Conservation (phyloP, 2,888 invertebrate species). For the Agonum fuliginosum region DNA sequence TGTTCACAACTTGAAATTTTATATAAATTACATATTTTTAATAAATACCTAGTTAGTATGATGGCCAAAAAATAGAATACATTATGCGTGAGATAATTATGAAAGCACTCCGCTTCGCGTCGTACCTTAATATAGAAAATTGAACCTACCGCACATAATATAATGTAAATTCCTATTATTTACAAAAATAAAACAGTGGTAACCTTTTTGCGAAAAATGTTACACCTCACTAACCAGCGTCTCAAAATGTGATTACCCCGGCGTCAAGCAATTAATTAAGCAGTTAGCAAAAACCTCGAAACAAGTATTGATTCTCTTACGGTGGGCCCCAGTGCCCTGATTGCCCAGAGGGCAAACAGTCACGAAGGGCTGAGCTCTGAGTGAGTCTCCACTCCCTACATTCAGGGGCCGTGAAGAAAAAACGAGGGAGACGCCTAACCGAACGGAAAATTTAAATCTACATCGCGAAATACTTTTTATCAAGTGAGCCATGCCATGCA, state of each 20-base stretch:
- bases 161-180: neutral
- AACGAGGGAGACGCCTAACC: conserved; percentile 49
- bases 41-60: too few relatives aligned
- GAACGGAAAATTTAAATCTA: conserved; percentile 58
- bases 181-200: conserved; percentile 64
- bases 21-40: too few relatives aligned
- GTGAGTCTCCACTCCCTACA: neutral
- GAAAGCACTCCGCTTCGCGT: too few relatives aligned
- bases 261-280: conserved; percentile 23
- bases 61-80: too few relatives aligned
- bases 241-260: conserved; percentile 9
- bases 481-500: conserved; percentile 49
- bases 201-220: too few relatives aligned
- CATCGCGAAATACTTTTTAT: conserved; percentile 42
- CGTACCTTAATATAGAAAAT: too few relatives aligned
- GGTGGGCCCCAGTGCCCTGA: conserved; percentile 43
- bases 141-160: too few relatives aligned
- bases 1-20: too few relatives aligned
- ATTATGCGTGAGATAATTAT: too few relatives aligned
- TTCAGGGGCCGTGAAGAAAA: conserved; percentile 30
- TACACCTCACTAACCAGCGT: neutral
- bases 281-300: conserved; percentile 28
- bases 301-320: conserved; percentile 39
- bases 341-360: conserved; percentile 48
- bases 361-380: conserved; percentile 14